A percentile compares a stretch with the other conserved stretches of the same genome.
phyloP scores from a whole-genome alignment of 2,888 invertebrate genomes.

The Polyommatus icarus region DNA sequence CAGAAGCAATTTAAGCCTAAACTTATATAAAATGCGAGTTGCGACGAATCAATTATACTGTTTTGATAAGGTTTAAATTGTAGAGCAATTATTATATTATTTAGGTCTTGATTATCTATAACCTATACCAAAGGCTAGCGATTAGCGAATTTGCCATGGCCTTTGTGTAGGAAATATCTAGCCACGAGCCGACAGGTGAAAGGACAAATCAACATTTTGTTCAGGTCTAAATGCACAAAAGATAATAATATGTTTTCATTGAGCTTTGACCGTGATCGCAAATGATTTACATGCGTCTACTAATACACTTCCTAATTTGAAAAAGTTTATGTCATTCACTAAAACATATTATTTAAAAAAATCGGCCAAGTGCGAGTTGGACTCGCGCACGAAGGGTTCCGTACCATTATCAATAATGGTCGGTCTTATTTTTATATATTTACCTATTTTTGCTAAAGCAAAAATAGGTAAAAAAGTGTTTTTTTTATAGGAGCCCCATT shows the following conservation, averaged over 20 bases:
- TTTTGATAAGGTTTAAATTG: neutral
- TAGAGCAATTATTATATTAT: neutral
- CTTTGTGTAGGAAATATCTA: conserved; percentile 3
- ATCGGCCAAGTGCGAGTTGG: too few relatives aligned
- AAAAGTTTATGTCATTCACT: neutral
- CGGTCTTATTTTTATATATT: too few relatives aligned
- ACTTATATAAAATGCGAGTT: too few relatives aligned
- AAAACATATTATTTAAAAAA: neutral
- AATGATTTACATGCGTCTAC: neutral
- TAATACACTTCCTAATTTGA: neutral
- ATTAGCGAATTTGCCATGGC: neutral
- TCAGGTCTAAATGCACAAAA: neutral
- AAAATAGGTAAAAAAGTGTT: too few relatives aligned
- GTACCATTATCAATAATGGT: too few relatives aligned
- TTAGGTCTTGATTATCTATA: neutral
- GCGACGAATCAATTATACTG: neutral
- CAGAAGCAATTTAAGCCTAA: too few relatives aligned
- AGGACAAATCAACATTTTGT: conserved; percentile 10
- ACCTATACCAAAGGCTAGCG: neutral
- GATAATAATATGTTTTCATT: neutral
- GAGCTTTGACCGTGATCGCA: neutral
- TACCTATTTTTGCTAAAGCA: too few relatives aligned
- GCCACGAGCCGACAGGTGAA: conserved; percentile 16
- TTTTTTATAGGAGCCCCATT: too few relatives aligned
- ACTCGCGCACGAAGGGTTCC: too few relatives aligned